phyloP scores from a whole-genome alignment of 2,113 vertebrate species.

The Nipponia nippon region DNA sequence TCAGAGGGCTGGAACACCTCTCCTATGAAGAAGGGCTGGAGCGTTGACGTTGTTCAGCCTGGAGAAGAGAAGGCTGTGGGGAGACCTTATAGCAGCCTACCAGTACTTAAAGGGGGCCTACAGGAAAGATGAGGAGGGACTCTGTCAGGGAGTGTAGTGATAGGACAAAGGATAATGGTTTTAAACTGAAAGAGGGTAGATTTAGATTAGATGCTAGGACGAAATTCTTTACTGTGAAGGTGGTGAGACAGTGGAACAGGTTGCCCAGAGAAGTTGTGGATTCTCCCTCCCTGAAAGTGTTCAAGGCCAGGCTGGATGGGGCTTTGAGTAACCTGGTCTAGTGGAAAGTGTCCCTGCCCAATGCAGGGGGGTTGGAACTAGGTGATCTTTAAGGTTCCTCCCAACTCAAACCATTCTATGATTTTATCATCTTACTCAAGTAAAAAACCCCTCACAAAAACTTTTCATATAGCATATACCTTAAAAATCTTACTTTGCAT shows the following conservation, averaged over 20 bases:
- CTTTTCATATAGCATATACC: neutral
- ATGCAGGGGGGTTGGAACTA: neutral
- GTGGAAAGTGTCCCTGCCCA: neutral
- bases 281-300: neutral
- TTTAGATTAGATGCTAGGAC: neutral
- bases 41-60: neutral
- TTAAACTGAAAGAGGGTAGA: neutral
- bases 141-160: neutral
- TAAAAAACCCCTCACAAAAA: neutral
- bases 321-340: neutral
- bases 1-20: neutral
- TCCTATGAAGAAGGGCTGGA: neutral
- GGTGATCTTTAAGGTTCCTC: neutral
- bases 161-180: neutral
- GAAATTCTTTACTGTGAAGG: neutral
- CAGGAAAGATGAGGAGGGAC: neutral
- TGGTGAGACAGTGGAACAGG: neutral
- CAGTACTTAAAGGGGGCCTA: neutral
- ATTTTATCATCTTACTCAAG: neutral
- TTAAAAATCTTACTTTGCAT: neutral
- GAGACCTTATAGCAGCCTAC: neutral
- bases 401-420: neutral
- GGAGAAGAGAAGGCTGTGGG: neutral
- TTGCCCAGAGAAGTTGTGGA: neutral
- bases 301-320: neutral